Evolutionary conservation across 1,140 invertebrate species (phyloP).

Genomic region (Psilanteris sp.): DNA sequence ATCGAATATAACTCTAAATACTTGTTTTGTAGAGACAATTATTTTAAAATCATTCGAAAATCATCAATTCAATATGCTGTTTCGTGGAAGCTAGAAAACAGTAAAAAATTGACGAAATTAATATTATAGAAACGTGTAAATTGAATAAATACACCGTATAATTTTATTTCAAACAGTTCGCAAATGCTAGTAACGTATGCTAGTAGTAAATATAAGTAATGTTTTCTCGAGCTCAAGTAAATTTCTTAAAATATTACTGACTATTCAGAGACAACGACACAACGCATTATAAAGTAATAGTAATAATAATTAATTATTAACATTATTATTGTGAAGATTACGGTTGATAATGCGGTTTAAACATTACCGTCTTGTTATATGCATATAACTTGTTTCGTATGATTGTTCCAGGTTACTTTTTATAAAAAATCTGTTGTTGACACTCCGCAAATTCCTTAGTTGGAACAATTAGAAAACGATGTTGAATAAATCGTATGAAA

Average conservation of each 20-base stretch:
- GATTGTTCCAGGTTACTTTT: conserved; percentile 45
- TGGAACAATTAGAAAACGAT: conserved; percentile 8
- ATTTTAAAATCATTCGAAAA: too few relatives aligned
- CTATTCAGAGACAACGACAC: conserved; percentile 80
- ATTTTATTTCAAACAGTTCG: too few relatives aligned
- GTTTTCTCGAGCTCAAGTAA: conserved; percentile 60
- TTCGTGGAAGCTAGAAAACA: too few relatives aligned
- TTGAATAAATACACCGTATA: too few relatives aligned
- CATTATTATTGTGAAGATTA: conserved; percentile 67
- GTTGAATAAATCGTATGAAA: conserved; percentile 41
- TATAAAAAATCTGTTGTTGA: conserved; percentile 43
- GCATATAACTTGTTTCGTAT: conserved; percentile 58
- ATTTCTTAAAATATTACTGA: conserved; percentile 66
- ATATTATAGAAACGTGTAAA: too few relatives aligned
- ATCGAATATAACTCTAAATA: too few relatives aligned
- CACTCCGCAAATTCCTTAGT: conserved; percentile 20
- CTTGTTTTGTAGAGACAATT: too few relatives aligned
- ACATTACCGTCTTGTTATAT: conserved; percentile 42
- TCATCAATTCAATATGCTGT: too few relatives aligned
- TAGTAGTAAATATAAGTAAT: too few relatives aligned
- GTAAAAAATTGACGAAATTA: too few relatives aligned
- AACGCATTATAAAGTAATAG: conserved; percentile 79
- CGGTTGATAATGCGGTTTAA: conserved; percentile 46
- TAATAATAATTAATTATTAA: conserved; percentile 68
- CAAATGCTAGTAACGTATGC: too few relatives aligned